Evolutionary conservation across 2,797 vertebrate species (phyloP).

Genomic region (Sebastes paucispinis): DNA sequence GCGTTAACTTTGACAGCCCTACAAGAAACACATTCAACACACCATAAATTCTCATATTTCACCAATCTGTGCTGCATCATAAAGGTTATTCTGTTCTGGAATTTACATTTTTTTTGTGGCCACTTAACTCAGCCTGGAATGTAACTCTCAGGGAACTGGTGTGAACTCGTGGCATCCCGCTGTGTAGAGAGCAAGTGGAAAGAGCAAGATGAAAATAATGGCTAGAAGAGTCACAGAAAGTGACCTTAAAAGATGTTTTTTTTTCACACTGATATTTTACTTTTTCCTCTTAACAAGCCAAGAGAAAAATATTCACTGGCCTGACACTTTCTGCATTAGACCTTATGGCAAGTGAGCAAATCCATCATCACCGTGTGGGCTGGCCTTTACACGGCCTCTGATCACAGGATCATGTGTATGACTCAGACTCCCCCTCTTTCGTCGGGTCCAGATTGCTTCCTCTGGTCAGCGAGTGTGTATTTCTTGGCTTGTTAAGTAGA

Average conservation of each 20-base stretch:
- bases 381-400: neutral
- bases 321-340: constrained; percentile 7
- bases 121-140: neutral
- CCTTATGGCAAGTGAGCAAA: neutral
- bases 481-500: constrained; percentile 20
- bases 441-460: neutral
- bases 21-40: neutral
- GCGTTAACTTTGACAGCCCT: too few species aligned
- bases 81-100: neutral
- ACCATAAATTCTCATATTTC: neutral
- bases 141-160: neutral
- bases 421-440: constrained; percentile 15
- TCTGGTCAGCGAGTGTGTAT: constrained; percentile 6
- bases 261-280: neutral
- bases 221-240: neutral
- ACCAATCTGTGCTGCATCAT: neutral
- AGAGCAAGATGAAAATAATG: neutral
- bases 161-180: neutral
- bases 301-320: neutral
- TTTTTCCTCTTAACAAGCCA: constrained; percentile 15
- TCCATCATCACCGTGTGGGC: neutral
- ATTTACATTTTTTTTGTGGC: neutral
- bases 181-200: neutral
- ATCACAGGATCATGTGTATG: constrained; percentile 10
- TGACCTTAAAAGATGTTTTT: neutral